Percentiles rank a stretch among this genome's conserved stretches.
These are phyloP conservation scores for Psilanteris sp. DNA, from an alignment of 1,140 invertebrate genomes.

Conservation along the genomic window DNA sequence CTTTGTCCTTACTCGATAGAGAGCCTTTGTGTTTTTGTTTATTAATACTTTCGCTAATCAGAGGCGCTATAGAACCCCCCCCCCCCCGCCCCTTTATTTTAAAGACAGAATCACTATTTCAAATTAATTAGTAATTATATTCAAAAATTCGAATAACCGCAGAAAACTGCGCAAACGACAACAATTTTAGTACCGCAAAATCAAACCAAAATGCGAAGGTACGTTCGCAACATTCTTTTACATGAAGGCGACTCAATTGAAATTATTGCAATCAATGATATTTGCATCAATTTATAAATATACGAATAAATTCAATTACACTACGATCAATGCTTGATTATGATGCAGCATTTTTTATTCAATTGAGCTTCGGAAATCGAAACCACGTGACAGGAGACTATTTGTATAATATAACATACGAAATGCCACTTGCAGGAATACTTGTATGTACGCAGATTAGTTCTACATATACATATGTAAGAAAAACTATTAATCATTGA, in stretches of 20 bases:
- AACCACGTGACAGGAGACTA: slow-evolving; percentile 26
- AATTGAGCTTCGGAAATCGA: slow-evolving; percentile 44
- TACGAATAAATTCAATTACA: slow-evolving; percentile 10
- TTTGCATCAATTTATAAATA: background rate
- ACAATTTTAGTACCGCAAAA: too few species aligned
- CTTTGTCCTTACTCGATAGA: slow-evolving; percentile 45
- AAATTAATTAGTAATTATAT: too few species aligned
- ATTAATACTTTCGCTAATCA: slow-evolving; percentile 49
- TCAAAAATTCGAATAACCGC: background rate
- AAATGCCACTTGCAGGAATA: slow-evolving; percentile 41
- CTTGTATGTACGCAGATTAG: slow-evolving; percentile 37
- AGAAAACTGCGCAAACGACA: background rate
- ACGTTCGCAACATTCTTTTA: too few species aligned
- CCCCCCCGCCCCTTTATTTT: background rate
- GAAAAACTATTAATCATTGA: slow-evolving; percentile 37
- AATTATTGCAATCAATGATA: too few species aligned
- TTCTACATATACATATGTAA: slow-evolving; percentile 43
- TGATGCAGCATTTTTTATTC: slow-evolving; percentile 17
- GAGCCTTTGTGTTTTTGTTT: slow-evolving; percentile 47
- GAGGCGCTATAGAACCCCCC: background rate
- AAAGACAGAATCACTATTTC: too few species aligned
- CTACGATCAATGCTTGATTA: slow-evolving; percentile 17
- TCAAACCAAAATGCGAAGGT: too few species aligned
- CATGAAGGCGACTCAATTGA: too few species aligned
- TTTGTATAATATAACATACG: slow-evolving; percentile 23